Evolutionary conservation across 2,113 vertebrate species (phyloP), one percentile per base, ranked within the genome.

Genomic region (Etheostoma spectabile): DNA sequence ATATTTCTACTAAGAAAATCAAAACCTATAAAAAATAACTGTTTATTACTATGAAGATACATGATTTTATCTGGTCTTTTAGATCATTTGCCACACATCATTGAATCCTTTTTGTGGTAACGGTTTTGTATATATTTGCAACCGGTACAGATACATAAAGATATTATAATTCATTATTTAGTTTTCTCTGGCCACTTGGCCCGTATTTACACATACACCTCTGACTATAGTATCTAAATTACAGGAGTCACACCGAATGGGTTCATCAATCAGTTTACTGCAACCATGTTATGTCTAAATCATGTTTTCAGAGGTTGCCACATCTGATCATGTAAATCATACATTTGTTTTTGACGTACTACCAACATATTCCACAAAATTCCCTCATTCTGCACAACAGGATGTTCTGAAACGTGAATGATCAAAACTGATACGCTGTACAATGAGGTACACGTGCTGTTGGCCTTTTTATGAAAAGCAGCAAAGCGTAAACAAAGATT

Each of bases 181-280:
- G 62, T 64, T 64, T n/a, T 24, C 13, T 22, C n/a, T 8, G 21
- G 35, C 19, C 3, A 42, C 30, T 3, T 42, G 38, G 38, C 10
- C 14, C 4, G 24, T 42, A 45, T 51, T 5, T 8, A 18, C n/a
- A 56, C 15, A 59, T 3, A 27, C 1, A 45, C 10, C 18, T 18
- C 6, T 30, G 18, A 13, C 18, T 2, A 21, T 22, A 10, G 3
- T 6, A 22, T 52, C 64, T 30, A 3, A 30, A 22, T 59, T 30
- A 64, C 11, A 11, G 4, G 24, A 65, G 33, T 38, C 38, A n/a
- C 35, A n/a, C 24, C 77, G 8, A 64, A 68, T 22, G n/a, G 5
- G 4, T 80, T 55, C 64, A 22, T 45, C 56, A 42, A 63, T 63
- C 46, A 77, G 60, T 86, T 82, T 83, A 84, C 85, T 88, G 56